Percentiles rank a stretch among this genome's conserved stretches.
phyloP scores from a whole-genome alignment of 35 echinoderm and acorn worm species.

The Lytechinus pictus region DNA sequence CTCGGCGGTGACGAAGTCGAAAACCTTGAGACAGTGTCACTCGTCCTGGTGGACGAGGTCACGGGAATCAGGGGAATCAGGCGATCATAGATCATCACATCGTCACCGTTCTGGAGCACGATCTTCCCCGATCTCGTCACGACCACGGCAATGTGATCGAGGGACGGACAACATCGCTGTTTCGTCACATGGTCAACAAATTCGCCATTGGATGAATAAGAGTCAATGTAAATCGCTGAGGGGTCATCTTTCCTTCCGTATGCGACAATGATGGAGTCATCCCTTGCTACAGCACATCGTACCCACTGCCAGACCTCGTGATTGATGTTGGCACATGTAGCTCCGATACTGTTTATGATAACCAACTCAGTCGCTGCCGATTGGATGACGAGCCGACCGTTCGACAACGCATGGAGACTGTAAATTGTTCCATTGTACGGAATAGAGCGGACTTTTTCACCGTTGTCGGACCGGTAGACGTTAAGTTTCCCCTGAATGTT shows the following conservation, averaged over 20 bases:
- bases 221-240: not conserved
- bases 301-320: constrained; percentile 36
- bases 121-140: constrained; percentile 30
- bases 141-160: constrained; percentile 13
- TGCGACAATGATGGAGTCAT: constrained; percentile 4
- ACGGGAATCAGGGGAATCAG: constrained; percentile 27
- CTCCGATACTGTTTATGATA: not conserved
- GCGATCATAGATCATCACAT: constrained; percentile 12
- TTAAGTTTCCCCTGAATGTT: not conserved
- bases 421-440: constrained; percentile 44
- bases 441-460: not conserved
- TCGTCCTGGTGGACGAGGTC: not conserved
- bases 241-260: not conserved
- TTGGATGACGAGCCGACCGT: constrained; percentile 21
- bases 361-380: constrained; percentile 5
- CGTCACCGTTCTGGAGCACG: constrained; percentile 5
- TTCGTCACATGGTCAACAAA: constrained; percentile 12
- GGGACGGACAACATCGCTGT: not conserved
- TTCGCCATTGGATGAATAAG: not conserved
- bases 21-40: not conserved
- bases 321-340: not conserved
- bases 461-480: constrained; percentile 1
- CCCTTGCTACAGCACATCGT: constrained; percentile 15
- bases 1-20: not conserved
- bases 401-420: constrained; percentile 6